Percentiles rank a stretch among this genome's conserved stretches.
Evolutionary conservation across 2,888 invertebrate genomes (phyloP).

Genomic region (Watsonalla cultraria): DNA sequence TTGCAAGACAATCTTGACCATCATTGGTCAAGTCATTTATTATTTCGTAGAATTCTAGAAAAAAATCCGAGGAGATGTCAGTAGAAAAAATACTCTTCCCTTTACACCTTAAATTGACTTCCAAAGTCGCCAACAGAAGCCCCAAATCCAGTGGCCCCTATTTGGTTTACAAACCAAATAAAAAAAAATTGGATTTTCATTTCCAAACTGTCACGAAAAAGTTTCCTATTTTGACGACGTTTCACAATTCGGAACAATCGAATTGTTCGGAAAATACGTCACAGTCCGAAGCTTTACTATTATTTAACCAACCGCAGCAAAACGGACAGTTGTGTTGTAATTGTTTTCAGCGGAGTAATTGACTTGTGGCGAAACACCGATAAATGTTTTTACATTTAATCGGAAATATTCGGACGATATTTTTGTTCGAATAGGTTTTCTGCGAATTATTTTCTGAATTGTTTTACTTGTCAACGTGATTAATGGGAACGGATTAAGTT

Average conservation of each 20-base stretch:
- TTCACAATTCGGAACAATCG: constrained; percentile 2
- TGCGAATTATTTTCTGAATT: constrained; percentile 23
- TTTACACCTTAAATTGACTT: no score
- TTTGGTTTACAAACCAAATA: no score
- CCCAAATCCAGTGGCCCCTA: no score
- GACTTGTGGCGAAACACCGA: constrained; percentile 59
- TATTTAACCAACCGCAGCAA: constrained; percentile 47
- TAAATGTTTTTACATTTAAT: constrained; percentile 59
- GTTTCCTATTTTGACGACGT: not conserved
- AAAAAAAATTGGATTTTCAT: no score
- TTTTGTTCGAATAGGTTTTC: constrained; percentile 18
- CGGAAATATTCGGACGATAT: constrained; percentile 29
- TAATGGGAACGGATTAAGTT: constrained; percentile 29
- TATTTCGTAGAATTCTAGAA: no score
- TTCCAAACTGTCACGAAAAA: not conserved
- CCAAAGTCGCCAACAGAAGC: no score
- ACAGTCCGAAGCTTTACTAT: constrained; percentile 20
- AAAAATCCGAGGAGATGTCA: no score
- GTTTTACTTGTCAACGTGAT: constrained; percentile 28
- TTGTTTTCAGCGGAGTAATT: constrained; percentile 69
- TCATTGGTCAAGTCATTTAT: no score
- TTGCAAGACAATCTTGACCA: no score
- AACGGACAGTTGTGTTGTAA: constrained; percentile 51
- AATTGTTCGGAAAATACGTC: constrained; percentile 13
- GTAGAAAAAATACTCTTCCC: no score